A percentile compares a stretch with the other conserved stretches of the same genome.
Evolutionary conservation across 2,797 vertebrate genomes (phyloP).

Genomic region (Tarsius wallacei): DNA sequence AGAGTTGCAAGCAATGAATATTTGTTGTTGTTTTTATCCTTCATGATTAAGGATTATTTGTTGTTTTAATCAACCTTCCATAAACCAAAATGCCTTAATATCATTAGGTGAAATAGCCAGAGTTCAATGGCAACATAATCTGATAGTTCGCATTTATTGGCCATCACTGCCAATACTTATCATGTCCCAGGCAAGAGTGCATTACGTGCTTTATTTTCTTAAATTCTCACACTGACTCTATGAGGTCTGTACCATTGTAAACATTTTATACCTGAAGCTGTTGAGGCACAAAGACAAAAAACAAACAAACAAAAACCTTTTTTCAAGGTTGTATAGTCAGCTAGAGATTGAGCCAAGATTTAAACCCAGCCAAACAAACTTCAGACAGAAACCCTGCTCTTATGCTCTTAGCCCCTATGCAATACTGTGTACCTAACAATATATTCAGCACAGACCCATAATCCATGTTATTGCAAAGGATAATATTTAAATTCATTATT

Average conservation of each 20-base stretch:
- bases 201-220: not conserved
- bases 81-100: not conserved
- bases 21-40: not conserved
- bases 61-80: not conserved
- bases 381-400: not conserved
- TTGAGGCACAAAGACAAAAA: not conserved
- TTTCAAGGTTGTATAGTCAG: not conserved
- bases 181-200: not conserved
- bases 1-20: not conserved
- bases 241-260: not conserved
- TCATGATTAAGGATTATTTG: not conserved
- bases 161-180: not conserved
- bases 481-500: not conserved
- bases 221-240: not conserved
- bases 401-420: not conserved
- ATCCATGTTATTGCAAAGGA: not conserved
- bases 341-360: not conserved
- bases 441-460: not conserved
- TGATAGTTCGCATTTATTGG: not conserved
- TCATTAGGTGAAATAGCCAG: not conserved
- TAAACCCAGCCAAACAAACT: not conserved
- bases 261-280: slow-evolving; percentile 16
- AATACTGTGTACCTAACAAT: not conserved
- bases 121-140: not conserved
- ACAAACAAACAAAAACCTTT: not conserved